Evolutionary conservation across 2,888 invertebrate species (phyloP).

Genomic region (Ametastegia equiseti): DNA sequence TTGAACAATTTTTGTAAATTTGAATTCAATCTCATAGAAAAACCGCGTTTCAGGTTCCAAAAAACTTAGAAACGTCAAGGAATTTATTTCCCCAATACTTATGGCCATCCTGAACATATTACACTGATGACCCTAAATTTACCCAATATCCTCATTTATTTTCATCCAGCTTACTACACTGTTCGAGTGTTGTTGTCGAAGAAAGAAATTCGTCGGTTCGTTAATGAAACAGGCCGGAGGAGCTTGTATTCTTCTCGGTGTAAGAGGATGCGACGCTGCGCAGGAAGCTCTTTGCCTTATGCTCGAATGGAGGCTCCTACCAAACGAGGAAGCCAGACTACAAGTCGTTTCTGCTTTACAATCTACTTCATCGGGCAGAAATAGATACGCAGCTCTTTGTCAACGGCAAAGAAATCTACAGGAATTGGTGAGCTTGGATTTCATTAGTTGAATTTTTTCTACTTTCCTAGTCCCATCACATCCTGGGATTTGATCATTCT

Average conservation of each 20-base stretch:
- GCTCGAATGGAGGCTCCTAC: conserved; percentile 86
- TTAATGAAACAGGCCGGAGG: conserved; percentile 83
- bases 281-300: conserved; percentile 86
- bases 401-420: conserved; percentile 85
- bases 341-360: conserved; percentile 87
- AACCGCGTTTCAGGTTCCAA: no score
- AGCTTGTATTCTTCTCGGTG: conserved; percentile 85
- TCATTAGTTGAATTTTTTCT: no score
- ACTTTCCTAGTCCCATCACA: no score
- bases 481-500: no score
- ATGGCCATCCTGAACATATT: no score
- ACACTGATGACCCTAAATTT: no score
- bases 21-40: no score
- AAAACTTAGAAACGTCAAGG: no score
- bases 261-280: conserved; percentile 82
- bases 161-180: conserved; percentile 78
- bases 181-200: conserved; percentile 84
- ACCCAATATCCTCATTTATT: background rate
- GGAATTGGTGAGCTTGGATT: conserved; percentile 82
- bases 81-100: no score
- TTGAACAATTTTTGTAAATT: no score
- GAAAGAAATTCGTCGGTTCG: conserved; percentile 84
- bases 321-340: conserved; percentile 80
- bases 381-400: conserved; percentile 84
- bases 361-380: conserved; percentile 83